Base-by-base conservation (phyloP, 2,113 vertebrate species). In the Nestor notabilis region DNA sequence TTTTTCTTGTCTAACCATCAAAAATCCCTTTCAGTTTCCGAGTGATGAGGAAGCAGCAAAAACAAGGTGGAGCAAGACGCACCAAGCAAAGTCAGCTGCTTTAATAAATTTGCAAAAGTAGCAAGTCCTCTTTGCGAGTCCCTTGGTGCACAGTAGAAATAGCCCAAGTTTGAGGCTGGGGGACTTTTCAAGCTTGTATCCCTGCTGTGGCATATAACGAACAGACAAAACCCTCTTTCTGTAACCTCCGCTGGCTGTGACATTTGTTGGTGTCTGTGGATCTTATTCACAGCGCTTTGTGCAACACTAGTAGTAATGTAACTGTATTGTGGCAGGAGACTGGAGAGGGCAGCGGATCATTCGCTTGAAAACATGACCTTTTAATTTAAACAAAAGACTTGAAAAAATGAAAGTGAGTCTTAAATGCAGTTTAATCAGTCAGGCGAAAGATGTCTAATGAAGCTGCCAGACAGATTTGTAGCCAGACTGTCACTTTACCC, bases 351-450 rank as follows among this genome's bases (percentile, higher is more conserved):
- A 87, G 76, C 8, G n/a, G 94, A 97, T 97, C 83, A 83, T 90
- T 97, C 95, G 43, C 93, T 97, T 74, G 87, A 92, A 97, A 98
- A 97, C 95, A 96, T 81, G 94, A 97, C 96, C 96, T 98, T 98
- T 97, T 97, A 97, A 97, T 98, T 97, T 97, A 97, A 97, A 97
- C 98, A 97, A 97, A 98, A 98, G 97, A 11, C 91, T 95, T 76
- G 94, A 91, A 95, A 97, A 96, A 97, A 97, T 97, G 95, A 97
- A 96, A 98, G 95, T 95, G 85, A 80, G 74, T 94, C 97, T 97
- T 98, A 97, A 97, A 97, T 85, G 90, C 93, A 97, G 97, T 98
- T 98, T 97, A 98, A 97, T 97, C 97, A 97, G 93, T 96, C 95
- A 96, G 95, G 97, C 91, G 85, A 97, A 98, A 97, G 98, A 96